Percentiles rank a stretch among this genome's conserved stretches.
phyloP scores from a whole-genome alignment of 2,888 invertebrate species.

The Hydroisotoma schaefferi region DNA sequence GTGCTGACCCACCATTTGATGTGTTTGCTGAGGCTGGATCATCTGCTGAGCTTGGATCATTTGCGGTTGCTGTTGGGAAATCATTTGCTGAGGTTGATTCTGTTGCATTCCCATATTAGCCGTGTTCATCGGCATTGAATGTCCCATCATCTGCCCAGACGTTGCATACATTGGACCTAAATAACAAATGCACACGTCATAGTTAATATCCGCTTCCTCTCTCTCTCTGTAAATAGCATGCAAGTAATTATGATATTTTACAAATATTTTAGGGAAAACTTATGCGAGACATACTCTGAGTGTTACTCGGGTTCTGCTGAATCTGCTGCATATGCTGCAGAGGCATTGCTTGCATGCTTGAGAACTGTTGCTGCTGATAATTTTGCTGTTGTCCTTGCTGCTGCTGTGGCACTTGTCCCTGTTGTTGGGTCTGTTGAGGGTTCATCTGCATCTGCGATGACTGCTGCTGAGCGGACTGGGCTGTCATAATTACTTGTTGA shows the following conservation, averaged over 20 bases:
- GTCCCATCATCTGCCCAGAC: slow-evolving; percentile 33
- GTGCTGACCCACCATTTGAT: slow-evolving; percentile 30
- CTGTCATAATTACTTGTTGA: not conserved
- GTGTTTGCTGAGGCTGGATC: slow-evolving; percentile 52
- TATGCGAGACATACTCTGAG: no score
- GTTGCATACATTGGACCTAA: slow-evolving; percentile 17
- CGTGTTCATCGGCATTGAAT: slow-evolving; percentile 28
- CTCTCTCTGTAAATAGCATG: no score
- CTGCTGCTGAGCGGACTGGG: slow-evolving; percentile 16
- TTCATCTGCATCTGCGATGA: slow-evolving; percentile 38
- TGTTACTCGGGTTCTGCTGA: slow-evolving; percentile 24
- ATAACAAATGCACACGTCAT: not conserved
- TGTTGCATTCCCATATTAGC: slow-evolving; percentile 33
- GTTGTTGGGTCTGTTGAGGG: slow-evolving; percentile 41
- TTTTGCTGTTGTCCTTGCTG: slow-evolving; percentile 42
- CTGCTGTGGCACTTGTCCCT: slow-evolving; percentile 18
- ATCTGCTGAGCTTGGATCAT: slow-evolving; percentile 55
- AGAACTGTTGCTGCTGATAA: slow-evolving; percentile 22
- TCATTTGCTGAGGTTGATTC: slow-evolving; percentile 29
- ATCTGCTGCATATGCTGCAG: slow-evolving; percentile 51
- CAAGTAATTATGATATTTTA: no score
- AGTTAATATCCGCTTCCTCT: not conserved
- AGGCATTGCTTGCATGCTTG: slow-evolving; percentile 48
- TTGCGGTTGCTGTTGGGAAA: slow-evolving; percentile 53
- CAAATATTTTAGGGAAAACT: not conserved